Evolutionary conservation across 2,113 vertebrate genomes (phyloP), one percentile per base, ranked within the genome.

Genomic region (Serinus canaria): DNA sequence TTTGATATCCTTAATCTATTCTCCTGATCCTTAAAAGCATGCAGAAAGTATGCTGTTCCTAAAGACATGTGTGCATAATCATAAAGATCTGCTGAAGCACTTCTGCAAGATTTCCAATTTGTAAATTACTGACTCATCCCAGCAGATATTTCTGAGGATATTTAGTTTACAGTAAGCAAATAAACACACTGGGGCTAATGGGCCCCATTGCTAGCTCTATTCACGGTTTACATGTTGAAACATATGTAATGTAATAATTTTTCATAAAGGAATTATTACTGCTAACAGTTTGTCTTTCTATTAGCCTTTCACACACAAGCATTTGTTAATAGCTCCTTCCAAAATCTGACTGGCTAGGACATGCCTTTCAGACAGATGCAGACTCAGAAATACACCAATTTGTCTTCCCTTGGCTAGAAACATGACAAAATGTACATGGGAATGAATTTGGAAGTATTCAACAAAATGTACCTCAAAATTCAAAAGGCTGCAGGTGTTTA

Each of bases 381-480:
- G 24, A 10, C 47, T 64, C 16, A 52, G 24, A 89, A 94, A 82
- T 37, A 17, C 18, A 67, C 2, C 53, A 35, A 44, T 74, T 91
- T 17, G 1, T 81, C 39, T 70, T 62, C 39, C 68, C 24, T 84
- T 52, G 56, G 16, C 35, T 90, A 70, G 47, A 74, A 73, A 31
- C 6, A 31, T 39, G 24, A 50, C 24, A 83, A 74, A 80, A 83
- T 7, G 4, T 50, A 63, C 13, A 49, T 0, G 0, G 16, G 10
- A 75, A 8, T 46, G 25, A 87, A 67, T 67, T 41, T 89, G 47
- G 49, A 85, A 92, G 66, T 1, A 1, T 37, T 16, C 3, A 62
- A 50, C 2, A 27, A 49, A 56, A 8, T 10, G 6, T 59, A 15
- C 7, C 37, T 39, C 43, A 62, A 83, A 82, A 79, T 49, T 73